Evolutionary conservation across 2,797 vertebrate genomes (phyloP).

Genomic region (Salmo trutta): DNA sequence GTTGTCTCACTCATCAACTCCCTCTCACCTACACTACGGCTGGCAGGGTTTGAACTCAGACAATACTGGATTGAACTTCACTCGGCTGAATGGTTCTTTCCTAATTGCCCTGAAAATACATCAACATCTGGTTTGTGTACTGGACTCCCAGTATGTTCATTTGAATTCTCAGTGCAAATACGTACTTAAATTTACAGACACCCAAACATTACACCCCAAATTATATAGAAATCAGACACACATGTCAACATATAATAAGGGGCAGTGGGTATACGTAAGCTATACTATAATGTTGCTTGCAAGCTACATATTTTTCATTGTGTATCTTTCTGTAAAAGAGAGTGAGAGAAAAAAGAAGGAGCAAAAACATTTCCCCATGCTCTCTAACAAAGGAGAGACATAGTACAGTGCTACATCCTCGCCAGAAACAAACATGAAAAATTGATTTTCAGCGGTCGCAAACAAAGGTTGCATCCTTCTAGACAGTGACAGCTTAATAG

Average conservation of each 20-base stretch:
- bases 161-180: not conserved
- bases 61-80: conserved; percentile 45
- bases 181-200: not conserved
- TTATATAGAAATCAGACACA: not conserved
- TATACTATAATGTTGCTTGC: not conserved
- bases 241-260: not conserved
- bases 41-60: conserved; percentile 26
- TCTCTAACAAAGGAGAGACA: not conserved
- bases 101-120: conserved; percentile 19
- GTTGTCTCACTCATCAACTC: conserved; percentile 60
- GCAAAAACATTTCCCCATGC: conserved; percentile 32
- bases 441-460: conserved; percentile 70
- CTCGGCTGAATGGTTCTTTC: conserved; percentile 54
- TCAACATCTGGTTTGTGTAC: not conserved
- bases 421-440: conserved; percentile 71
- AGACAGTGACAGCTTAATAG: conserved; percentile 81
- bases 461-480: conserved; percentile 74
- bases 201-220: too few relatives aligned
- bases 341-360: conserved; percentile 22
- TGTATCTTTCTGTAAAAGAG: not conserved
- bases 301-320: conserved; percentile 32
- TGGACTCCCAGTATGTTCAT: not conserved
- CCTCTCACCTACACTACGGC: conserved; percentile 48
- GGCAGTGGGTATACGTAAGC: not conserved
- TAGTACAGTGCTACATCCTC: conserved; percentile 12